Evolutionary conservation across 2,797 vertebrate species (phyloP), one percentile per base, ranked within the genome.

Genomic region (Falco cherrug): DNA sequence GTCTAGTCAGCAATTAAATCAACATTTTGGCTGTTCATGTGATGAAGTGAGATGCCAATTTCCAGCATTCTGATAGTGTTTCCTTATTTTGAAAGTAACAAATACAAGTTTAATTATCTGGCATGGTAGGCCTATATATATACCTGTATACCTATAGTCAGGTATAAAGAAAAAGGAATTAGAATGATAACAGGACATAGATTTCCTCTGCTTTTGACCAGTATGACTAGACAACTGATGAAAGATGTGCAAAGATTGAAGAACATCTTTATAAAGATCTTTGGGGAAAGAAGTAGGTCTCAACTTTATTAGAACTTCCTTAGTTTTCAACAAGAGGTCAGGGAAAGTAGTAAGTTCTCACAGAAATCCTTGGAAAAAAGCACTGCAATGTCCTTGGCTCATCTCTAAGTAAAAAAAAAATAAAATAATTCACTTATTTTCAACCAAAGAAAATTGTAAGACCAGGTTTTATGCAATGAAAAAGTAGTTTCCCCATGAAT

Each of bases 1-100:
- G 75, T 29, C 16, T 81, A 80, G 68, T 61, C 25, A 47, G 39
- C 16, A 41, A 41, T 43, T 68, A 28, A 11, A 48, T 57, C 35
- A 68, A 11, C 16, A 21, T 61, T 88, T 51, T 20, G 0, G 0
- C 21, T 61, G 31, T 43, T 70, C 13, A 12, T 16, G 16, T 54
- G 11, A 5, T 20, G 3, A 61, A 48, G 16, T 7, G 37, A 22
- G 51, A 61, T 39, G 3, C 1, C 8, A 39, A 5, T 64, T 91
- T 81, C 19, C 8, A 29, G 20, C 16, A 61, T 77, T 48, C 31
- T 65, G 50, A n/a, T 17, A 31, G 17, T 13, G 5, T 48, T 90
- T 71, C 5, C 8, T 37, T 87, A 76, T 65, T 70, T 70, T 31
- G n/a, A 57, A 22, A 8, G 11, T 29, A 76, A 47, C 6, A 84